phyloP scores from a whole-genome alignment of 2,888 invertebrate genomes.

The Lucinisca nassula region DNA sequence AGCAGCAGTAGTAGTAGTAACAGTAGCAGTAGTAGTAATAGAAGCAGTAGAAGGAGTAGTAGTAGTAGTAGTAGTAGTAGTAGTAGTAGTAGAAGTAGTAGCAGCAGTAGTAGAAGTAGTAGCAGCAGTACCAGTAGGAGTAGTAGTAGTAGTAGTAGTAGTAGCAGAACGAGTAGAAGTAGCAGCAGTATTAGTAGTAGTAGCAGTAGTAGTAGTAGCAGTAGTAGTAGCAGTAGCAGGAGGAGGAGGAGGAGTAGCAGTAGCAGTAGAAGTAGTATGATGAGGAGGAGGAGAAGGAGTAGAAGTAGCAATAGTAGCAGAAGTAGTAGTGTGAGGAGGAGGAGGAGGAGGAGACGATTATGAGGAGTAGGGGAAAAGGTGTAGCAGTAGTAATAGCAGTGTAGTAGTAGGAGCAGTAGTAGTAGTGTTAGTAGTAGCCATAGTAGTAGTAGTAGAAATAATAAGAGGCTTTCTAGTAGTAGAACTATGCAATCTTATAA shows the following conservation, averaged over 20 bases:
- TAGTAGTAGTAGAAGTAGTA: neutral
- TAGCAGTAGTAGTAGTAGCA: neutral
- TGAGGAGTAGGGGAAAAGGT: neutral
- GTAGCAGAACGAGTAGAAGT: neutral
- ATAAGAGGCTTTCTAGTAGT: neutral
- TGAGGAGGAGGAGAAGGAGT: neutral
- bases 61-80: neutral
- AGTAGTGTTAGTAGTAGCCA: neutral
- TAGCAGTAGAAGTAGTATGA: neutral
- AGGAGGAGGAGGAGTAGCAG: neutral
- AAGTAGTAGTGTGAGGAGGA: neutral
- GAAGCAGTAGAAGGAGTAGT: neutral
- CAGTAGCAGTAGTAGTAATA: neutral
- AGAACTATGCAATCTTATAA: too few species aligned
- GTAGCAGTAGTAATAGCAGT: neutral
- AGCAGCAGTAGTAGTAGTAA: neutral
- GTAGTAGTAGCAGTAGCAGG: neutral
- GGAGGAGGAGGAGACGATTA: too few species aligned
- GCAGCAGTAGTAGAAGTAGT: neutral
- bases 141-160: neutral
- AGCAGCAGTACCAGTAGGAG: neutral
- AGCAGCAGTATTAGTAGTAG: neutral
- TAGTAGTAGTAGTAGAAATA: neutral
- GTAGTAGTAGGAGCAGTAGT: neutral
- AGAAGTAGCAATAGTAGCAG: neutral